phyloP scores from a whole-genome alignment of 2,797 vertebrate species.

The Paedocypris micromegethes region DNA sequence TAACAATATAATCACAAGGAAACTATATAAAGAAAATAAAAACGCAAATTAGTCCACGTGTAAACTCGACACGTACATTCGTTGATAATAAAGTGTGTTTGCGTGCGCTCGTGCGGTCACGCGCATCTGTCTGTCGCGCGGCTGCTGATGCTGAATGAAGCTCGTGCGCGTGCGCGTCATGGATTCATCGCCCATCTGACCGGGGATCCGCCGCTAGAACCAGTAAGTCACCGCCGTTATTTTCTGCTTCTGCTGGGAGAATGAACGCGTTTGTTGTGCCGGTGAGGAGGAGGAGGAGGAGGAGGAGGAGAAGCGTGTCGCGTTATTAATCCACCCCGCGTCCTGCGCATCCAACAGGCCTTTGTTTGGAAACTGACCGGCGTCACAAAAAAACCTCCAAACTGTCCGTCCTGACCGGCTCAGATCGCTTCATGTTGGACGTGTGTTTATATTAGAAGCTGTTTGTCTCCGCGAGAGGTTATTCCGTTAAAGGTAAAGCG shows the following conservation, averaged over 20 bases:
- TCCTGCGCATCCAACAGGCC: conserved; percentile 55
- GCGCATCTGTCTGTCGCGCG: conserved; percentile 50
- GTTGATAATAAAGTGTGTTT: too few species aligned
- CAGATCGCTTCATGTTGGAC: not conserved
- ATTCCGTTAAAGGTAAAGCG: conserved; percentile 7
- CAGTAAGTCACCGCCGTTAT: conserved; percentile 58
- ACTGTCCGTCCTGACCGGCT: not conserved
- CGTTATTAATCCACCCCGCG: conserved; percentile 14
- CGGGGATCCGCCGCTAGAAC: conserved; percentile 9
- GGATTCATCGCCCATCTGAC: conserved; percentile 45
- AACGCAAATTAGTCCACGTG: too few species aligned
- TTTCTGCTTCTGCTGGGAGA: too few species aligned
- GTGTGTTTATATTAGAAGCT: not conserved
- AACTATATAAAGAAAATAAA: too few species aligned
- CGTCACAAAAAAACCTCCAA: not conserved
- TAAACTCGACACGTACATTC: too few species aligned
- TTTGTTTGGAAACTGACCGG: conserved; percentile 10
- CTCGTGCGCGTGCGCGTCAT: conserved; percentile 61
- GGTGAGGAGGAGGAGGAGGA: too few species aligned
- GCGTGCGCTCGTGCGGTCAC: conserved; percentile 46
- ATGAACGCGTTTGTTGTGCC: too few species aligned
- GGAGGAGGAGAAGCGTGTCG: too few species aligned
- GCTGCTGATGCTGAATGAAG: conserved; percentile 59
- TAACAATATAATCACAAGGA: too few species aligned
- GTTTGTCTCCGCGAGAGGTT: not conserved